Conservation (phyloP, 2,797 vertebrate species). For the Erethizon dorsatum region DNA sequence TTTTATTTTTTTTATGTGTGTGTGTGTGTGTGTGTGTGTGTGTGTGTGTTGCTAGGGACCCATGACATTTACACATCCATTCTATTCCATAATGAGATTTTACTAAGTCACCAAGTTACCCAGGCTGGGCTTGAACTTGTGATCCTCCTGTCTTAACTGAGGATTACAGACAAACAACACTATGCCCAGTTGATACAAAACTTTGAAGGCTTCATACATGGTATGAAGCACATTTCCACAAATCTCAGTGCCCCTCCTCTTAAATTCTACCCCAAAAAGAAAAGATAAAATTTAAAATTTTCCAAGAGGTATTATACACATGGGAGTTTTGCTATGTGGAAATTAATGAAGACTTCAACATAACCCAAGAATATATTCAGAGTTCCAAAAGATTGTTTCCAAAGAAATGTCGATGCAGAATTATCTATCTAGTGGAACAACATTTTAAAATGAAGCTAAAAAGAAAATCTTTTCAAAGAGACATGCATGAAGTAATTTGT, state of each 20-base stretch:
- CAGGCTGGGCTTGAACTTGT: background rate
- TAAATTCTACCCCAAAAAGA: background rate
- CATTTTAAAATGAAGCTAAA: background rate
- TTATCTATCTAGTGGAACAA: background rate
- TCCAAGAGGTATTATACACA: background rate
- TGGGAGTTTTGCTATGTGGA: background rate
- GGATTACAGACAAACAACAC: background rate
- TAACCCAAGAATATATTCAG: background rate
- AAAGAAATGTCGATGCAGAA: background rate
- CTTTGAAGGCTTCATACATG: background rate
- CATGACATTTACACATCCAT: background rate
- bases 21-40: background rate
- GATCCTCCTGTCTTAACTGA: background rate
- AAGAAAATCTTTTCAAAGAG: background rate
- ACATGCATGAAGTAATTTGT: constrained; percentile 11
- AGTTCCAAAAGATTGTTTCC: background rate
- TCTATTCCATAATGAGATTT: background rate
- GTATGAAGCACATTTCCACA: background rate
- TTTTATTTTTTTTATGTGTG: too few species aligned
- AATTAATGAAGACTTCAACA: background rate
- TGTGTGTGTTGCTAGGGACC: background rate
- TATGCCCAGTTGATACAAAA: background rate
- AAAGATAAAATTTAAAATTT: background rate
- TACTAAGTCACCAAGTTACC: background rate
- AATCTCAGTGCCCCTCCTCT: background rate